phyloP scores from a whole-genome alignment of 2,888 invertebrate species.

The Allacma fusca region DNA sequence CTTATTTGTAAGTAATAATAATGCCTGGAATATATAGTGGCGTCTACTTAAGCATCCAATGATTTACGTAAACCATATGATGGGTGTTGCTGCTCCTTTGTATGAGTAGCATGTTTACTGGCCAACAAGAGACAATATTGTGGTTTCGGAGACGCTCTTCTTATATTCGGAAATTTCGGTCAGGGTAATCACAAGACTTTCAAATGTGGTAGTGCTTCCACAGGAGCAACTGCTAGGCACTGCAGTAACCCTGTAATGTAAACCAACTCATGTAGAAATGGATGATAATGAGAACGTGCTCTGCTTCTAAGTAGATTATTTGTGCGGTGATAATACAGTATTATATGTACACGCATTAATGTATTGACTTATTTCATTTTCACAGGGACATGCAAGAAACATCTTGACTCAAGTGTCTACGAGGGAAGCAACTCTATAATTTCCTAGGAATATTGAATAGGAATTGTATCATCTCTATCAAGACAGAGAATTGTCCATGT shows the following conservation, averaged over 20 bases:
- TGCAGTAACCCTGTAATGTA: background rate
- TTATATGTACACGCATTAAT: background rate
- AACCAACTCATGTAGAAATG: background rate
- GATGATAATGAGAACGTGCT: background rate
- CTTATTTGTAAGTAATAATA: too few relatives aligned
- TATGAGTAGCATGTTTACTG: too few relatives aligned
- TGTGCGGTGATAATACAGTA: background rate
- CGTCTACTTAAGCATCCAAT: too few relatives aligned
- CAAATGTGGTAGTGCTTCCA: background rate
- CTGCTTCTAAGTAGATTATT: slow-evolving; percentile 6
- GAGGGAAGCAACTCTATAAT: too few relatives aligned
- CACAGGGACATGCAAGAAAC: background rate
- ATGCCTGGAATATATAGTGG: too few relatives aligned
- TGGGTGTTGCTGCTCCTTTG: too few relatives aligned
- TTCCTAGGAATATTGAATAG: too few relatives aligned
- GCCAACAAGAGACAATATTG: too few relatives aligned
- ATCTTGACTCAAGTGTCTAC: background rate
- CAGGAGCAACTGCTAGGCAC: background rate
- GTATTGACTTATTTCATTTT: background rate
- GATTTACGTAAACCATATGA: too few relatives aligned
- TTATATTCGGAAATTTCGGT: background rate
- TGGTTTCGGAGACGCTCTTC: too few relatives aligned
- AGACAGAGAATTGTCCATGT: too few relatives aligned
- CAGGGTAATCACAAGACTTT: background rate
- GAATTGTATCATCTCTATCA: too few relatives aligned